Conservation (phyloP, 1,140 invertebrate species). For the Phymastichus coffea region DNA sequence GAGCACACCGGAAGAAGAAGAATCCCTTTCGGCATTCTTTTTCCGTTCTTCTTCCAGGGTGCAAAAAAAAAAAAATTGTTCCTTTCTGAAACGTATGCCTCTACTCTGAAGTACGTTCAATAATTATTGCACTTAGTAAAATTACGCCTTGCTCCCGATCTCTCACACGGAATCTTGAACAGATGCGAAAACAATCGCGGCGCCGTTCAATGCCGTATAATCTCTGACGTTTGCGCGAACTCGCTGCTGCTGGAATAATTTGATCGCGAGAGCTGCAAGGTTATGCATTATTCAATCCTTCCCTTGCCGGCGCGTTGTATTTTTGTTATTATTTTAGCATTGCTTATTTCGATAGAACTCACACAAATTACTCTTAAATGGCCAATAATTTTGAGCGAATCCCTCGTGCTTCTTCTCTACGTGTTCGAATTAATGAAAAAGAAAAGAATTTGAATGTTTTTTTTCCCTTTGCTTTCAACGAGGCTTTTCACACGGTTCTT, state of each 20-base stretch:
- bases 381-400: no score
- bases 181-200: background rate
- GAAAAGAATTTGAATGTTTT: no score
- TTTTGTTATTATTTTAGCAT: no score
- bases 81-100: no score
- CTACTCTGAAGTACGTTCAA: background rate
- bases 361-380: no score
- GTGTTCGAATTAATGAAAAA: no score
- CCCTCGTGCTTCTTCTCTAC: background rate
- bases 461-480: no score
- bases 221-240: background rate
- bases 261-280: background rate
- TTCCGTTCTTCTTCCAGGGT: background rate
- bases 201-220: background rate
- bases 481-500: no score
- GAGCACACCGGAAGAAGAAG: background rate
- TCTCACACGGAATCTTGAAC: background rate
- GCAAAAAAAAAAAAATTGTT: background rate
- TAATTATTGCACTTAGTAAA: conserved; percentile 4
- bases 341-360: no score
- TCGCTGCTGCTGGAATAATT: background rate
- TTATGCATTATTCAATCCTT: background rate
- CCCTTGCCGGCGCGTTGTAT: no score
- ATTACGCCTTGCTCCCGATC: background rate
- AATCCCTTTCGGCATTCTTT: background rate